Base-by-base conservation (phyloP, 2,888 invertebrate species). In the Melolontha melolontha region DNA sequence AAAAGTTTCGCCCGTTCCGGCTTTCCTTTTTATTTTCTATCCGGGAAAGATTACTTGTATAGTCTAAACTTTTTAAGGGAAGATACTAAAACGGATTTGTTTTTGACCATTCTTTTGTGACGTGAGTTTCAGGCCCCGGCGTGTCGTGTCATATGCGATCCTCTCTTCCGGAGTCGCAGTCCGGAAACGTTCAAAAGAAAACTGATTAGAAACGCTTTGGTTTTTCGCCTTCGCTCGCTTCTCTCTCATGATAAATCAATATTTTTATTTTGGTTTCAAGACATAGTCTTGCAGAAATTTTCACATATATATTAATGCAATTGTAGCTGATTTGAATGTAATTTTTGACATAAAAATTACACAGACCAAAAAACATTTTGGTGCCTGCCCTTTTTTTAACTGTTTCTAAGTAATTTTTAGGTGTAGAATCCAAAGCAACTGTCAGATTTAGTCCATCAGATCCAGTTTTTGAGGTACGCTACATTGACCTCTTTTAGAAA, bases 81-180 rank as follows among this genome's bases (percentile, higher is more conserved):
- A 75, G 76, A 76, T 77, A 77, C 75, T 77, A 77, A 77, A 78
- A 77, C 75, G 76, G 78, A 77, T 78, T 77, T 76, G 78, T 76
- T 77, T 78, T 77, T 78, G 77, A 77, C 76, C 77, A 74, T 77
- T 79, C 76, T 76, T 74, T 77, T 75, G 75, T 76, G 75, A 77
- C 75, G 66, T 66, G 66, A 57, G 65, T 66, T 59, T 51, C 42
- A 42, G 51, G 62, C 40, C 51, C 50, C 50, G 51, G 52, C 16
- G 52, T 54, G 16, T 10, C 17, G 52, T 52, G 44, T 42, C 52
- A 54, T 54, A 65, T 65, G 42, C 54, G 64, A 64, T 64, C 51
- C 52, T 41, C 22, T 14, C 42, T 62, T 62, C 34, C 39, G 16
- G 39, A 62, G 47, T 42, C 57, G 16, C 14, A 59, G 59, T 11